Conservation (phyloP, 2,113 vertebrate species). For the Zosterops hypoxanthus region DNA sequence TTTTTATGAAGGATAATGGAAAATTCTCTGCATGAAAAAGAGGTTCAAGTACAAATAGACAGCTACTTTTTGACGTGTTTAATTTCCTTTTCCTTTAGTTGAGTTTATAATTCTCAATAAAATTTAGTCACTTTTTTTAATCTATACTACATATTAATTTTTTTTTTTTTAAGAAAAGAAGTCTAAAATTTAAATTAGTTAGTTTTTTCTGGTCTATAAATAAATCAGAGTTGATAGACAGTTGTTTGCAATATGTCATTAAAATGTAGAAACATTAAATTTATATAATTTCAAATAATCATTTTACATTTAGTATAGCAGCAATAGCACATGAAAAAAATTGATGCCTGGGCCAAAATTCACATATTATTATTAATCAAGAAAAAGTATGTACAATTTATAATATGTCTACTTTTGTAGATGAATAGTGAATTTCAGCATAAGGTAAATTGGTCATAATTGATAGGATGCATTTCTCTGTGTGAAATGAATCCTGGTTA, state of each 20-base stretch:
- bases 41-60: not conserved
- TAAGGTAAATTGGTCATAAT: not conserved
- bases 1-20: not conserved
- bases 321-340: not conserved
- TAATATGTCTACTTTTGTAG: not conserved
- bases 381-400: not conserved
- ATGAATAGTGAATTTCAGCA: not conserved
- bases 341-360: not conserved
- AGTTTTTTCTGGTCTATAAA: slow-evolving; percentile 4
- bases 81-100: not conserved
- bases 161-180: not conserved
- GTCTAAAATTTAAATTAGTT: not conserved
- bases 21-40: not conserved
- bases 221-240: not conserved
- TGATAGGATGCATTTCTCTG: not conserved
- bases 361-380: not conserved
- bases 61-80: not conserved
- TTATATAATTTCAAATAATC: not conserved
- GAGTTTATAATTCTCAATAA: not conserved
- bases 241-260: not conserved
- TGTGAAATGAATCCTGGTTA: not conserved
- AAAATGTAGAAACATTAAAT: slow-evolving; percentile 1
- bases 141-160: not conserved
- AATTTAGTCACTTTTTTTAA: not conserved
- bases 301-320: not conserved